These are phyloP conservation scores for Habropoda laboriosa DNA, from an alignment of 1,140 invertebrate genomes.

Conservation along the genomic window DNA sequence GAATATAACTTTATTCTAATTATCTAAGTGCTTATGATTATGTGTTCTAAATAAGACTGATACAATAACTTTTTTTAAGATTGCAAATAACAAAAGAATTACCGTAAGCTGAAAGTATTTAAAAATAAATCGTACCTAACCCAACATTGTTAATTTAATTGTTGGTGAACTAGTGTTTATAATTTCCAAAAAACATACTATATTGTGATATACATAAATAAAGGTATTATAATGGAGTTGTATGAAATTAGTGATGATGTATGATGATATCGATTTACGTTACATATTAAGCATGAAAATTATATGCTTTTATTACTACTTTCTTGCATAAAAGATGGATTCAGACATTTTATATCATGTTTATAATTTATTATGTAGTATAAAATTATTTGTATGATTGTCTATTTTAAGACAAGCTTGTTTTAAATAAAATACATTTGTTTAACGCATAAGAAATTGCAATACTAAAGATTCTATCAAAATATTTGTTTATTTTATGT, in stretches of 20 bases:
- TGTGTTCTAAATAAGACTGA: slow-evolving; percentile 8
- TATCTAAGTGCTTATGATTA: slow-evolving; percentile 6
- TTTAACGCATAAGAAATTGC: not conserved
- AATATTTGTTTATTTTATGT: not conserved
- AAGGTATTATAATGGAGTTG: slow-evolving; percentile 33
- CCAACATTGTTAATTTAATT: slow-evolving; percentile 12
- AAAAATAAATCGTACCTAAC: slow-evolving; percentile 16
- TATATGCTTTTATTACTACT: not conserved
- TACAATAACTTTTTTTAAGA: not conserved
- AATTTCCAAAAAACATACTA: slow-evolving; percentile 22
- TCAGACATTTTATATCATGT: not conserved
- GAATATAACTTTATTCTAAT: slow-evolving; percentile 8
- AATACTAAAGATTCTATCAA: not conserved
- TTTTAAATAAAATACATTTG: not conserved
- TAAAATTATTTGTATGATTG: not conserved
- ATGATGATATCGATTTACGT: slow-evolving; percentile 15
- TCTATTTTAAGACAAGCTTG: not conserved
- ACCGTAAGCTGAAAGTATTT: not conserved
- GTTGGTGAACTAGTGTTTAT: slow-evolving; percentile 14
- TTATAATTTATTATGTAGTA: not conserved
- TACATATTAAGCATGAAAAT: not conserved
- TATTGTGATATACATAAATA: slow-evolving; percentile 39
- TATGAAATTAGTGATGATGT: slow-evolving; percentile 15
- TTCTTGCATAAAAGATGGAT: not conserved
- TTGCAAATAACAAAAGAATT: not conserved